Evolutionary conservation across 2,113 vertebrate species (phyloP).

Genomic region (Loxodonta africana): DNA sequence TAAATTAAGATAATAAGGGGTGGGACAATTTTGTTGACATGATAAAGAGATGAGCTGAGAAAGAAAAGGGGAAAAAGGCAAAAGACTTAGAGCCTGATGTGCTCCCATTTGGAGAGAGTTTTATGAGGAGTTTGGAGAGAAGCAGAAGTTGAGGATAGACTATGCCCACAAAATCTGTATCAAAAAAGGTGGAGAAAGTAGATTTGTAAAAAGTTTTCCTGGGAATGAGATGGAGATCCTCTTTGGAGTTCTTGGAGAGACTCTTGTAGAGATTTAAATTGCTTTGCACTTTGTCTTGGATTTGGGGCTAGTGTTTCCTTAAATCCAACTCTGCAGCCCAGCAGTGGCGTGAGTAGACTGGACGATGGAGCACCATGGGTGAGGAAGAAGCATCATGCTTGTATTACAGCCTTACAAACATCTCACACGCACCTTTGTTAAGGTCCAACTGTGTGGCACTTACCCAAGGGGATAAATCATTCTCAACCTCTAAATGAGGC

Average conservation of each 20-base stretch:
- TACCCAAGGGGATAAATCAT: conserved; percentile 68
- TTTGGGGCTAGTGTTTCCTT: neutral
- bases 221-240: neutral
- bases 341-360: neutral
- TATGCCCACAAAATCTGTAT: neutral
- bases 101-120: neutral
- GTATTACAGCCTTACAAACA: neutral
- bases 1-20: neutral
- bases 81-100: neutral
- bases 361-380: no score
- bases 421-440: neutral
- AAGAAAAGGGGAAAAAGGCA: neutral
- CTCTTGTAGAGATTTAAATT: neutral
- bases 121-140: neutral
- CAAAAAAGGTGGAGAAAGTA: neutral
- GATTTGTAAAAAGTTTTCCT: neutral
- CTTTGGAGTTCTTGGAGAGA: neutral
- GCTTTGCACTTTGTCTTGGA: neutral
- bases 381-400: neutral
- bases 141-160: neutral
- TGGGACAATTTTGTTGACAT: neutral
- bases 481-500: conserved; percentile 56
- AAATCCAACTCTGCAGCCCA: neutral
- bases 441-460: neutral
- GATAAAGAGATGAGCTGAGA: neutral